These are phyloP conservation scores for Acanthopagrus latus DNA, from an alignment of 2,797 vertebrate species.

Conservation along the genomic window DNA sequence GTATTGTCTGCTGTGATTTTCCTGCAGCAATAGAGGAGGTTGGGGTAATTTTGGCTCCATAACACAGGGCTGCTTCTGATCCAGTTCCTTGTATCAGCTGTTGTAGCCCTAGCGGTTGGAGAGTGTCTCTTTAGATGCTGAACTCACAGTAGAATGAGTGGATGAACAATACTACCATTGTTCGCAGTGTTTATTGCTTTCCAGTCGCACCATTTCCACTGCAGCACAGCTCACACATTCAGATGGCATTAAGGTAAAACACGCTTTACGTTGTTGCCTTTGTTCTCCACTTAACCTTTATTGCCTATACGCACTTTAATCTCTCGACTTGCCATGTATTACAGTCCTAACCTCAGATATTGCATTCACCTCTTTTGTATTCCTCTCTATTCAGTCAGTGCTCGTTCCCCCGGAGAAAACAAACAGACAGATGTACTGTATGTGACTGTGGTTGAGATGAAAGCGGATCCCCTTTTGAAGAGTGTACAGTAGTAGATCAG, in stretches of 20 bases:
- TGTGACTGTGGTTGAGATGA: constrained; percentile 68
- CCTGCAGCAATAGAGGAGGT: constrained; percentile 18
- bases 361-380: constrained; percentile 29
- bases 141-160: constrained; percentile 23
- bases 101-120: constrained; percentile 17
- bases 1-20: constrained; percentile 27
- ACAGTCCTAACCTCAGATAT: constrained; percentile 25
- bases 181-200: constrained; percentile 27
- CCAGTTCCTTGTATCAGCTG: constrained; percentile 33
- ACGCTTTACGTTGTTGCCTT: constrained; percentile 12
- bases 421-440: constrained; percentile 63
- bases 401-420: constrained; percentile 47
- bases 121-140: constrained; percentile 18
- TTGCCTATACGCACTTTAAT: background rate
- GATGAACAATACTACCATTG: constrained; percentile 43
- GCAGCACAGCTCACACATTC: constrained; percentile 4
- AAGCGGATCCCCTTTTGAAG: constrained; percentile 64
- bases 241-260: constrained; percentile 18
- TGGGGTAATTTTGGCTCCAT: constrained; percentile 32
- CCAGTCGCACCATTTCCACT: constrained; percentile 13
- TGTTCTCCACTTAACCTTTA: constrained; percentile 9
- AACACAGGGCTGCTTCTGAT: constrained; percentile 35
- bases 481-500: constrained; percentile 71
- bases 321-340: background rate
- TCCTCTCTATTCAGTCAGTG: constrained; percentile 19